Evolutionary conservation across 1,140 invertebrate species (phyloP).

Genomic region (Wasmannia auropunctata): DNA sequence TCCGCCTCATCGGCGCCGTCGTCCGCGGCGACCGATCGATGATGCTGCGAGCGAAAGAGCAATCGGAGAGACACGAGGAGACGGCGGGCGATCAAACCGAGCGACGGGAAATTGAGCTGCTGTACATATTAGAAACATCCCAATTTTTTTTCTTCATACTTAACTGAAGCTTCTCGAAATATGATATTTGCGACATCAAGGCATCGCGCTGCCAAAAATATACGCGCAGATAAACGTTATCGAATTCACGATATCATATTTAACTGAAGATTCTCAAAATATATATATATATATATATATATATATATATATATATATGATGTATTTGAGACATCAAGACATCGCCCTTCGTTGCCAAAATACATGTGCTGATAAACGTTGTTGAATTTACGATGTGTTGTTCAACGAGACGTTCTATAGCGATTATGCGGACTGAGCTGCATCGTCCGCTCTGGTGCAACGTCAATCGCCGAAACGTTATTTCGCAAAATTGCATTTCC

Average conservation of each 20-base stretch:
- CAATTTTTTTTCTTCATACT: background rate
- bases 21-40: background rate
- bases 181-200: too few species aligned
- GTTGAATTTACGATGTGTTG: background rate
- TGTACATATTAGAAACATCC: too few species aligned
- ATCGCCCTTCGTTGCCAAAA: background rate
- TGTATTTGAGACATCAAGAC: background rate
- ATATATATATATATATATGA: too few species aligned
- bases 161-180: background rate
- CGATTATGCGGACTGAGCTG: background rate
- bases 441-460: background rate
- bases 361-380: background rate
- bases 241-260: too few species aligned
- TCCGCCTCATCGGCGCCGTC: slow-evolving; percentile 32
- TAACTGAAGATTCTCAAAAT: too few species aligned
- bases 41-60: too few species aligned
- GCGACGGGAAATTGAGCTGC: background rate
- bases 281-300: too few species aligned
- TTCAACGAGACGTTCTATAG: background rate
- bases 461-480: slow-evolving; percentile 22
- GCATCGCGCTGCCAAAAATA: too few species aligned
- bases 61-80: too few species aligned
- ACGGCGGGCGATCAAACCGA: too few species aligned
- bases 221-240: too few species aligned
- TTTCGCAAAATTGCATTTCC: slow-evolving; percentile 43